Percentiles rank a stretch among this genome's conserved stretches.
Evolutionary conservation across 2,797 vertebrate species (phyloP).

Genomic region (Numenius phaeopus): DNA sequence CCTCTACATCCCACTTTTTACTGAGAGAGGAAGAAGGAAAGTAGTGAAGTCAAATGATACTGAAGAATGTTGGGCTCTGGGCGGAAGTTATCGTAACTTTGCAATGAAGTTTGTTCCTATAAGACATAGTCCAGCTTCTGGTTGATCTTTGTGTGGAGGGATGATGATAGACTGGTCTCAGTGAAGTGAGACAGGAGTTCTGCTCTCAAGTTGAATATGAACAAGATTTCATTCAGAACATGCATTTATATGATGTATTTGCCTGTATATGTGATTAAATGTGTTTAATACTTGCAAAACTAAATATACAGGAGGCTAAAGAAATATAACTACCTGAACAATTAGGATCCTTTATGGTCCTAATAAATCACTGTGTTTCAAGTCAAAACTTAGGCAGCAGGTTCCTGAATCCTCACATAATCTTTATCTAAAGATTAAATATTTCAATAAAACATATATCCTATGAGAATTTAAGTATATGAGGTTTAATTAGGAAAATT

Average conservation of each 20-base stretch:
- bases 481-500: not conserved
- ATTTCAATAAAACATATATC: not conserved
- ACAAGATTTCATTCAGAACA: not conserved
- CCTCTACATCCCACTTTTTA: not conserved
- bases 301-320: not conserved
- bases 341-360: not conserved
- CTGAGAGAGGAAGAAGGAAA: not conserved
- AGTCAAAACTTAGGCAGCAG: not conserved
- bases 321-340: not conserved
- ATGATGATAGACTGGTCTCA: not conserved
- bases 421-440: not conserved
- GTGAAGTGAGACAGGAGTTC: not conserved
- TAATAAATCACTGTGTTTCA: not conserved
- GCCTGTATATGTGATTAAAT: not conserved
- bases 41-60: not conserved
- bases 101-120: not conserved
- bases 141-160: not conserved
- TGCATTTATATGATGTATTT: not conserved
- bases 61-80: not conserved
- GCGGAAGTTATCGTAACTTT: not conserved
- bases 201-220: not conserved
- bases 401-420: not conserved
- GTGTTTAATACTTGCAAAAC: not conserved
- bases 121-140: not conserved
- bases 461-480: not conserved